These are phyloP conservation scores for Dioctria rufipes DNA, from an alignment of 2,888 invertebrate species.

Conservation along the genomic window DNA sequence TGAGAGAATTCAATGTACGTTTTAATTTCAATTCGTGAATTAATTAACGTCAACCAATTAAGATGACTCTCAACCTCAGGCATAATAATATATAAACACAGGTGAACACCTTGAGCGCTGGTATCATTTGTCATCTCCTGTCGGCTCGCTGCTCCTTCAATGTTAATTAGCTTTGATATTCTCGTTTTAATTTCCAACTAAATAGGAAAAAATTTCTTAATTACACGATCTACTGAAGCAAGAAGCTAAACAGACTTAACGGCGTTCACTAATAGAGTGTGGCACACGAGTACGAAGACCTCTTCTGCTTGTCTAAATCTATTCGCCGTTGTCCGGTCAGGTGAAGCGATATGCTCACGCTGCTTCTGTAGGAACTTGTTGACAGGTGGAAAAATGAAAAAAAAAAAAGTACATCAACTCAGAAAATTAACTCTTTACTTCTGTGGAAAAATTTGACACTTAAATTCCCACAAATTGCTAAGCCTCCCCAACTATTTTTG, in stretches of 20 bases:
- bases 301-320: conserved; percentile 26
- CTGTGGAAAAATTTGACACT: neutral
- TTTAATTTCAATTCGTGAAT: conserved; percentile 50
- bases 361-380: conserved; percentile 21
- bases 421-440: conserved; percentile 29
- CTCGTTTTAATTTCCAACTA: conserved; percentile 36
- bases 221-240: conserved; percentile 49
- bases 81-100: neutral
- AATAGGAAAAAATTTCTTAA: conserved; percentile 49
- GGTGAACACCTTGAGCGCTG: conserved; percentile 51
- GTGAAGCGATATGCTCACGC: conserved; percentile 1
- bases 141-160: conserved; percentile 50
- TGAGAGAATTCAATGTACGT: conserved; percentile 9
- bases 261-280: neutral
- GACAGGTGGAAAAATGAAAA: conserved; percentile 39
- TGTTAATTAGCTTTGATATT: conserved; percentile 52
- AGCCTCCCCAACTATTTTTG: neutral
- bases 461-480: conserved; percentile 21
- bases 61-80: conserved; percentile 14
- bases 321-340: neutral
- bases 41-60: conserved; percentile 55
- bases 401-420: conserved; percentile 10
- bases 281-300: conserved; percentile 27
- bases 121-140: conserved; percentile 48
- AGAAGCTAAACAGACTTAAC: conserved; percentile 8